Conservation (phyloP, 2,797 vertebrate genomes). For the Anniella stebbinsi region DNA sequence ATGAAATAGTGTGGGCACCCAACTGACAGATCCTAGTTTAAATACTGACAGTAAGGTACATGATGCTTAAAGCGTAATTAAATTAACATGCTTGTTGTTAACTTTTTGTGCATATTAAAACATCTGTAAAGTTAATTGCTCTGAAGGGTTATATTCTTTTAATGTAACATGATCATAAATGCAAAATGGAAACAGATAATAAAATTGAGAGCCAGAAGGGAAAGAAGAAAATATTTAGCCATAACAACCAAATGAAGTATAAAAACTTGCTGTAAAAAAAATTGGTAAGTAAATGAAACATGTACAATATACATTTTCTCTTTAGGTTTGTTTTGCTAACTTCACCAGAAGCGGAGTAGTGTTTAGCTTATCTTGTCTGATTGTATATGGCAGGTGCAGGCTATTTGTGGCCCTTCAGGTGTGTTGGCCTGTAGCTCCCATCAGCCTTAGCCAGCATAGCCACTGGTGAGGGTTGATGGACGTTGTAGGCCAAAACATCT, state of each 20-base stretch:
- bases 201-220: slow-evolving; percentile 71
- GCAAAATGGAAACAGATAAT: slow-evolving; percentile 64
- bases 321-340: slow-evolving; percentile 37
- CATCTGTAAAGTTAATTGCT: slow-evolving; percentile 72
- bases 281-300: slow-evolving; percentile 66
- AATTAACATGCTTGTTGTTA: slow-evolving; percentile 73
- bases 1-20: slow-evolving; percentile 57
- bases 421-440: too few relatives aligned
- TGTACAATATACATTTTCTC: slow-evolving; percentile 52
- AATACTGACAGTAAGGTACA: slow-evolving; percentile 31
- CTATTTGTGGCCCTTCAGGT: too few relatives aligned
- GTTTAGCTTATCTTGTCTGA: neutral
- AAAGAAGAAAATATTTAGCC: slow-evolving; percentile 60
- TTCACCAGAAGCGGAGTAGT: slow-evolving; percentile 14
- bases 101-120: slow-evolving; percentile 63
- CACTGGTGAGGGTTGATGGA: too few relatives aligned
- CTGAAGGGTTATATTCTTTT: slow-evolving; percentile 68
- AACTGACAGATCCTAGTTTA: slow-evolving; percentile 55
- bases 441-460: too few relatives aligned
- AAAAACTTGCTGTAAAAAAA: slow-evolving; percentile 61
- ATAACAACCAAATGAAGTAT: slow-evolving; percentile 71
- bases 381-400: too few relatives aligned
- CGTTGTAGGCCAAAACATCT: too few relatives aligned
- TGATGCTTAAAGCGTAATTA: slow-evolving; percentile 73
- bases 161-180: slow-evolving; percentile 69